phyloP scores from a whole-genome alignment of 2,888 invertebrate genomes.

The Mesorhabditis spiculigera region DNA sequence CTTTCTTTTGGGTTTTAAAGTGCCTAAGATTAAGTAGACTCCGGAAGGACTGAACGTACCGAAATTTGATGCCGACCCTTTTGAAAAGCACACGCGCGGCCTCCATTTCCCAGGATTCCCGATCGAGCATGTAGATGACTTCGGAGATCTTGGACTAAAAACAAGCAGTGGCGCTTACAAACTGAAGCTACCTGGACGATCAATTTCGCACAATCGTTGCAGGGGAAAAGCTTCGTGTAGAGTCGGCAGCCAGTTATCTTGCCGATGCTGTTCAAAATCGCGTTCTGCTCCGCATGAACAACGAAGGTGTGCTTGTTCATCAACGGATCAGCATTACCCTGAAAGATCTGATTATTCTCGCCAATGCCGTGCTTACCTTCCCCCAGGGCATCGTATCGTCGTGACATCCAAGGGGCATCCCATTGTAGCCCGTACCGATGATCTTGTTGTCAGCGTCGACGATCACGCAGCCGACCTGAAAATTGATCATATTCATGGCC shows the following conservation, averaged over 20 bases:
- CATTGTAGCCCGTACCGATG: constrained; percentile 92
- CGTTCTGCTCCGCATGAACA: constrained; percentile 96
- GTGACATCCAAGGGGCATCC: constrained; percentile 83
- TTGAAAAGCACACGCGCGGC: not conserved
- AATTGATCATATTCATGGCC: constrained; percentile 9
- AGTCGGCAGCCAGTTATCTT: constrained; percentile 75
- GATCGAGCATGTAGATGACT: constrained; percentile 2
- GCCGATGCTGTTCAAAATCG: constrained; percentile 83
- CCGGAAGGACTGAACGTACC: not conserved
- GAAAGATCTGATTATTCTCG: constrained; percentile 56
- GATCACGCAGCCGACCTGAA: constrained; percentile 79
- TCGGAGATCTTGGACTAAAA: not conserved
- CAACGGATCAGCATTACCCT: constrained; percentile 57
- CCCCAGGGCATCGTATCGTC: constrained; percentile 89
- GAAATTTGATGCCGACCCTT: not conserved
- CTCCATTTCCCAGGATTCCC: not conserved
- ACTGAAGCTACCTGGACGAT: not conserved
- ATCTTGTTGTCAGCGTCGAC: constrained; percentile 81
- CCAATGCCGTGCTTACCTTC: constrained; percentile 64
- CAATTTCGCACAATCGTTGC: constrained; percentile 93
- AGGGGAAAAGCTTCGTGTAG: constrained; percentile 87
- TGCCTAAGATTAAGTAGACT: not conserved
- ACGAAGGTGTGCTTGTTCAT: constrained; percentile 64
- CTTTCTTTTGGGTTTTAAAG: not conserved
- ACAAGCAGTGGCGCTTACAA: not conserved